Evolutionary conservation across 2,113 vertebrate species (phyloP), one percentile per base, ranked within the genome.

Genomic region (Anoura caudifer): DNA sequence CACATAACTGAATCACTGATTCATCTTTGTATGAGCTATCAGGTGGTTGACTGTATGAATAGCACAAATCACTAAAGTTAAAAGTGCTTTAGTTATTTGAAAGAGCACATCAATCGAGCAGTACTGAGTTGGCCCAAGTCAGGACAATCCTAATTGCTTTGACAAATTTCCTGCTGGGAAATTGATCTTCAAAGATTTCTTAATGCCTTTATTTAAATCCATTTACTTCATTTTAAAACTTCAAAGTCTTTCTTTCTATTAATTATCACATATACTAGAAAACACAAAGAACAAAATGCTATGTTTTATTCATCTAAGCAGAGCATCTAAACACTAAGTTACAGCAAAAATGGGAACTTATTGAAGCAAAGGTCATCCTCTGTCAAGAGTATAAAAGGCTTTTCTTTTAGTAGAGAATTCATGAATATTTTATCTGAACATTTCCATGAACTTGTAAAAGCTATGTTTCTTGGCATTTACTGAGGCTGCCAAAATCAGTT

Each of bases 361-460:
- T 45, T 96, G 96, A 97, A 96, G 65, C 97, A 95, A 94, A 98
- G 96, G 97, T 92, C 36, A 97, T 95, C 31, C 89, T 98, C 95
- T 98, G 98, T 97, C 97, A 97, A 84, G 83, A 93, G 85, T 95
- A 96, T 93, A 96, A 94, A 72, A 93, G 31, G 10, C 50, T 97
- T 98, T 97, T 95, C 87, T 98, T 97, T 97, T 79, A 96, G 94
- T 56, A 97, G 77, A 95, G 86, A 97, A 96, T 80, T 87, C 0
- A 98, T 98, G 81, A 98, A 98, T 98, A 98, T 98, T 98, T 98
- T 97, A 98, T 98, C 52, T 91, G 82, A 98, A 96, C 93, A 97
- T 92, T 97, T 96, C 82, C 82, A 95, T 90, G 95, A 97, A 97
- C 90, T 97, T 96, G 81, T 95, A 98, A 98, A 98, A 98, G 95